A percentile compares a stretch with the other conserved stretches of the same genome.
phyloP scores from a whole-genome alignment of 2,113 vertebrate species.

The Rattus norvegicus region DNA sequence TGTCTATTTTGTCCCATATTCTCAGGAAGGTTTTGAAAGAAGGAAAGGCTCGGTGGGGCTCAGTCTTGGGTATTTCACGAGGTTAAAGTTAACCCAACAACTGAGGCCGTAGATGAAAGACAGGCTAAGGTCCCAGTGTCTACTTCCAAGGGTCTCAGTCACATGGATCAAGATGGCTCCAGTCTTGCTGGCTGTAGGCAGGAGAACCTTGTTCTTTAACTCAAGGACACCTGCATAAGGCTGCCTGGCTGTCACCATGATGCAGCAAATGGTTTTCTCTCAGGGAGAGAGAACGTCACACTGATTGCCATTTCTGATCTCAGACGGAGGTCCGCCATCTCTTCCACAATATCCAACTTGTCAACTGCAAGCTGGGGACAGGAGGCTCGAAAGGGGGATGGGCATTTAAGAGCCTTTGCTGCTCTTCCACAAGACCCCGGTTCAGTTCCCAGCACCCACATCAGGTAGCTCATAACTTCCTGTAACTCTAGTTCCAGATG shows the following conservation, averaged over 20 bases:
- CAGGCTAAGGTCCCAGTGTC: too few species aligned
- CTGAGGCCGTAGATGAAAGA: not conserved
- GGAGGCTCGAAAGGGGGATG: not conserved
- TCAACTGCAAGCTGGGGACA: not conserved
- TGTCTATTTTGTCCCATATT: not conserved
- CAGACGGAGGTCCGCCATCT: not conserved
- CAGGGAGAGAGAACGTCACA: not conserved
- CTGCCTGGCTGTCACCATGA: not conserved
- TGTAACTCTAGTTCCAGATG: not conserved
- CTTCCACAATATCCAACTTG: not conserved
- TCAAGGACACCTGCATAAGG: not conserved
- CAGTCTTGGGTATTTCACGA: not conserved
- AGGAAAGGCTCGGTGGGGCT: not conserved
- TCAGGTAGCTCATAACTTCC: not conserved
- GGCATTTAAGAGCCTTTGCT: not conserved
- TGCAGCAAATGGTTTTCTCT: not conserved
- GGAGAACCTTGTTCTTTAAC: not conserved
- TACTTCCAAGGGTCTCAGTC: not conserved
- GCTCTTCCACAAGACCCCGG: not conserved
- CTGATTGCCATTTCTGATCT: not conserved
- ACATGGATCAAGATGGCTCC: not conserved
- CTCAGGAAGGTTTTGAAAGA: not conserved
- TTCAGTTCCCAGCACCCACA: not conserved
- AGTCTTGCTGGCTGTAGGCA: not conserved
- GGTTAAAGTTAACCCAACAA: not conserved